Percentiles rank a stretch among this genome's conserved stretches.
These are phyloP conservation scores for Lacerta agilis DNA, from an alignment of 2,797 vertebrate genomes.

Conservation along the genomic window DNA sequence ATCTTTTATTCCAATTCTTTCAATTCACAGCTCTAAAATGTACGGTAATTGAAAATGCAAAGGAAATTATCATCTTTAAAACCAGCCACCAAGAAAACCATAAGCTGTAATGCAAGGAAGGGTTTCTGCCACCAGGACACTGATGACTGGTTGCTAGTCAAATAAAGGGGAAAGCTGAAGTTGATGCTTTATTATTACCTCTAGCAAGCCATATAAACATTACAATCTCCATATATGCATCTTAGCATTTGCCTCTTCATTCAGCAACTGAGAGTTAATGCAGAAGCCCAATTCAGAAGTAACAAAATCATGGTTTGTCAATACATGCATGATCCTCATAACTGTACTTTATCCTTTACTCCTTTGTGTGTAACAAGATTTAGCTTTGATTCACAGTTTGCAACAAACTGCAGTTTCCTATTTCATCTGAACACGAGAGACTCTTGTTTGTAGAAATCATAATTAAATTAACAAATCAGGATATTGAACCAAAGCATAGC, in stretches of 20 bases:
- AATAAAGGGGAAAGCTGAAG: not conserved
- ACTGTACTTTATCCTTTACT: not conserved
- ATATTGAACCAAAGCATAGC: not conserved
- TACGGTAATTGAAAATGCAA: not conserved
- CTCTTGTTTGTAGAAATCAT: not conserved
- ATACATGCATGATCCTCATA: not conserved
- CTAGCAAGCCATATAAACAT: not conserved
- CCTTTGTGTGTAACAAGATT: not conserved
- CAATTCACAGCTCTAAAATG: not conserved
- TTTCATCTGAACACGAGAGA: not conserved
- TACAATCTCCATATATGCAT: not conserved
- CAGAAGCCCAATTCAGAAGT: not conserved
- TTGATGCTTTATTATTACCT: not conserved
- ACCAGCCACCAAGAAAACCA: not conserved
- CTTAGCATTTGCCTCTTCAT: not conserved
- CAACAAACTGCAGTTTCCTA: not conserved
- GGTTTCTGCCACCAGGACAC: not conserved
- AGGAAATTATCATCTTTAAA: constrained; percentile 1
- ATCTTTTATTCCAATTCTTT: not conserved
- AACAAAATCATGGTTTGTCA: not conserved
- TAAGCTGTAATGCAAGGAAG: not conserved
- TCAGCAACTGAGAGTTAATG: not conserved
- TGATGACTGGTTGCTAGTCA: not conserved
- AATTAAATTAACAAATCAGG: not conserved
- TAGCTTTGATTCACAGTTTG: not conserved